phyloP scores from a whole-genome alignment of 1,140 invertebrate genomes.

The Zophobas atratus region DNA sequence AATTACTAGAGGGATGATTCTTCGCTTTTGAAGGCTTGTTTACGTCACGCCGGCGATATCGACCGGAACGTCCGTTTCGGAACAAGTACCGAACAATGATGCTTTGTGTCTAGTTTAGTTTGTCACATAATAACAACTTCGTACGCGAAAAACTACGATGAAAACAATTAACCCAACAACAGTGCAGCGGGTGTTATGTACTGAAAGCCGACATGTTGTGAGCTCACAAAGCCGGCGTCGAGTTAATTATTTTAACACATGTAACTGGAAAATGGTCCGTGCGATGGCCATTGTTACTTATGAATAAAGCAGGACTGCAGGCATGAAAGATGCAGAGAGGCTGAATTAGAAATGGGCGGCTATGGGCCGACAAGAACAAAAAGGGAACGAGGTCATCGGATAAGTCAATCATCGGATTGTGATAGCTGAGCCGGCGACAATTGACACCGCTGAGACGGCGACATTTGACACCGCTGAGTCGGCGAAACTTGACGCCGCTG shows the following conservation, averaged over 20 bases:
- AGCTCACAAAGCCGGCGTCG: slow-evolving; percentile 1
- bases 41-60: too few relatives aligned
- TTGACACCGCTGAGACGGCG: too few relatives aligned
- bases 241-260: slow-evolving; percentile 41
- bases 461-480: too few relatives aligned
- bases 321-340: background rate
- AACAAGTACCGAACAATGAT: background rate
- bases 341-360: background rate
- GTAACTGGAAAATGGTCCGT: slow-evolving; percentile 24
- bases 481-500: too few relatives aligned
- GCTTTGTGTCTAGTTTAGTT: background rate
- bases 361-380: too few relatives aligned
- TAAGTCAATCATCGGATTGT: too few relatives aligned
- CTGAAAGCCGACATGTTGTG: background rate
- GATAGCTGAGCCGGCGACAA: too few relatives aligned
- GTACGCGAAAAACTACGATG: background rate
- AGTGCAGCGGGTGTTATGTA: background rate
- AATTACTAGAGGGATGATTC: slow-evolving; percentile 2
- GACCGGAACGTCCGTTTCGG: too few relatives aligned
- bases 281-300: slow-evolving; percentile 28
- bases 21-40: background rate
- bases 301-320: slow-evolving; percentile 15
- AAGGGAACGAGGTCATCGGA: too few relatives aligned
- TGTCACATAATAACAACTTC: slow-evolving; percentile 1
- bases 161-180: slow-evolving; percentile 22